A percentile compares a stretch with the other conserved stretches of the same genome.
phyloP scores from a whole-genome alignment of 2,113 vertebrate genomes.

The Syrmaticus mikado region DNA sequence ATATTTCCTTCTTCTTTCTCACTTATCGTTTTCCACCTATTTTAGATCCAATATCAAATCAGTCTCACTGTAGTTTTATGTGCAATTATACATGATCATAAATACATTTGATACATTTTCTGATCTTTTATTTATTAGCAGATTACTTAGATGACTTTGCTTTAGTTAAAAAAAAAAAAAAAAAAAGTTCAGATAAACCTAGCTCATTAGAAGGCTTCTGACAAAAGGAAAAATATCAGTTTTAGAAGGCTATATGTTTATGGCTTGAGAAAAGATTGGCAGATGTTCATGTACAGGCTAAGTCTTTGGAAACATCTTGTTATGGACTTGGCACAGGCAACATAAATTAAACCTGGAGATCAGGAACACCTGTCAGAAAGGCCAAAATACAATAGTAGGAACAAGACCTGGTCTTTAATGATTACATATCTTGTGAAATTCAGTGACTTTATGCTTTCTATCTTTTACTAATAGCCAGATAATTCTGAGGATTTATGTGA shows the following conservation, averaged over 20 bases:
- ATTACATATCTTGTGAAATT: neutral
- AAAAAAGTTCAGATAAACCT: neutral
- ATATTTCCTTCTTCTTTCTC: neutral
- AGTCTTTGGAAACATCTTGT: neutral
- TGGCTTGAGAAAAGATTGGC: neutral
- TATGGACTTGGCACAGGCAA: slow-evolving; percentile 20
- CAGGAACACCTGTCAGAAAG: neutral
- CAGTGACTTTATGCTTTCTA: neutral
- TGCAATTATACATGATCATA: neutral
- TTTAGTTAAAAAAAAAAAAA: neutral
- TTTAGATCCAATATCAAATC: neutral
- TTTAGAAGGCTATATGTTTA: slow-evolving; percentile 20
- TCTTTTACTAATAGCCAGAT: neutral
- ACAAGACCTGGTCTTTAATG: slow-evolving; percentile 33
- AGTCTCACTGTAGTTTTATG: neutral
- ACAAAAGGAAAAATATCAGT: slow-evolving; percentile 8
- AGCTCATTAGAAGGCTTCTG: slow-evolving; percentile 24
- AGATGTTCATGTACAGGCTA: neutral
- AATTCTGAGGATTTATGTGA: neutral
- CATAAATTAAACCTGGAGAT: slow-evolving; percentile 20
- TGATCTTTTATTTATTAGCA: neutral
- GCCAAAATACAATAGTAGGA: neutral
- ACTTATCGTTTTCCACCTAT: neutral
- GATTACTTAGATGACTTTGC: neutral
- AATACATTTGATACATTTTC: neutral